Base-by-base conservation (phyloP, 2,888 invertebrate genomes). In the Argynnis bischoffii region DNA sequence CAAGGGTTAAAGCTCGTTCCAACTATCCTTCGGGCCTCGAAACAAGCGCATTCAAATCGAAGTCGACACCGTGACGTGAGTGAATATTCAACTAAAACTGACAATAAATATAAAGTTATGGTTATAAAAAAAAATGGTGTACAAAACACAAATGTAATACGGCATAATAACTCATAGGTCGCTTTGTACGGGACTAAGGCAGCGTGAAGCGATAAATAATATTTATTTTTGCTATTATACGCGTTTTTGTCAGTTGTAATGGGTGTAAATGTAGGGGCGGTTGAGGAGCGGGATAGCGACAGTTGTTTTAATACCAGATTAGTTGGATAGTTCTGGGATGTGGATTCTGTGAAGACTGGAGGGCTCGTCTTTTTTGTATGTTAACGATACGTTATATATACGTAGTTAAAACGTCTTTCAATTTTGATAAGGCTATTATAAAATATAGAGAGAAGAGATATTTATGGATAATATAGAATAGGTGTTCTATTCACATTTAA, bases 201-300 rank as follows among this genome's bases (percentile, higher is more conserved):
- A 90, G 87, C 92, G 91, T 92, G 92, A 92, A 90, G 89, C 90
- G 84, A 92, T 92, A 92, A 91, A 92, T 92, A 90, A 89, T 92
- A 89, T 92, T 92, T 92, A 92, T 92, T 91, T 92, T 89, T 89
- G 89, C 90, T 91, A 92, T 92, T 92, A 91, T 91, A 90, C 90
- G 86, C 85, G 89, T 88, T 91, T 90, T 90, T 92, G 92, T 92
- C 88, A 87, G 88, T 87, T 82, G 89, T 89, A 88, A 90, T 89
- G 90, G 90, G 84, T 86, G 88, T 86, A 84, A 78, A 84, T 85
- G 86, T 81, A 82, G 78, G 78, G 82, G 87, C 82, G 84, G 76
- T 75, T 75, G 72, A 65, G 63, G 79, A 63, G 74, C 74, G 82
- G 83, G 61, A 35, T 50, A 26, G 26, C 26, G 18, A 18, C n/a